Base-by-base conservation (phyloP, 1,140 invertebrate species). In the Heliconius hermathena region DNA sequence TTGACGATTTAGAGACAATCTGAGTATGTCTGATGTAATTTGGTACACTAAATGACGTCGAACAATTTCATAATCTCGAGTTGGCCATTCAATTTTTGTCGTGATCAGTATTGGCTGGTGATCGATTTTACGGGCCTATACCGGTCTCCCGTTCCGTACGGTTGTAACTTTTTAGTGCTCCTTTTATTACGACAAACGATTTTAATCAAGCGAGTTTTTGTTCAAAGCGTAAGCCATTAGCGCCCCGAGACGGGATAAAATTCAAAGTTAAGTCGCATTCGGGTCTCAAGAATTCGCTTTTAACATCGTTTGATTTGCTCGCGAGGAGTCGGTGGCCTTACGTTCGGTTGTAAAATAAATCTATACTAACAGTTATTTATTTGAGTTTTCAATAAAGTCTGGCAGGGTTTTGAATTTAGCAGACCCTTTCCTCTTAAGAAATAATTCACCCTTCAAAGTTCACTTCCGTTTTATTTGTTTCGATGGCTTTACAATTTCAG, bases 121-220 rank as follows among this genome's bases (percentile, higher is more conserved):
- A 93, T 93, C 91, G 90, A 94, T 92, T 93, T 92, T 89, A 92
- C 91, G 87, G 86, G 87, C 88, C 87, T 90, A 88, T 82, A 91
- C 89, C 88, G 87, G 87, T 88, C 86, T 87, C 84, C 84, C 87
- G 87, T 90, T 92, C 87, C 84, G 90, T 89, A 90, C 89, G 90
- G 91, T 88, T 94, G 91, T 94, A 91, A 94, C 92, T 91, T 94
- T 94, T 94, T 94, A 94, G 88, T 90, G 84, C 88, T 91, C 85
- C 85, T 93, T 94, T 94, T 94, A 94, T 94, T 94, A 92, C 92
- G 90, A 94, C 93, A 93, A 94, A 94, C 92, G 93, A 93, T 94
- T 94, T 94, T 94, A 93, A 94, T 94, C 92, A 94, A 94, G 91
- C 87, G 88, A 90, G 89, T 93, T 94, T 93, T 94, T 93, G 92